Base-by-base conservation (phyloP, 2,797 vertebrate genomes). In the Brotula barbata region DNA sequence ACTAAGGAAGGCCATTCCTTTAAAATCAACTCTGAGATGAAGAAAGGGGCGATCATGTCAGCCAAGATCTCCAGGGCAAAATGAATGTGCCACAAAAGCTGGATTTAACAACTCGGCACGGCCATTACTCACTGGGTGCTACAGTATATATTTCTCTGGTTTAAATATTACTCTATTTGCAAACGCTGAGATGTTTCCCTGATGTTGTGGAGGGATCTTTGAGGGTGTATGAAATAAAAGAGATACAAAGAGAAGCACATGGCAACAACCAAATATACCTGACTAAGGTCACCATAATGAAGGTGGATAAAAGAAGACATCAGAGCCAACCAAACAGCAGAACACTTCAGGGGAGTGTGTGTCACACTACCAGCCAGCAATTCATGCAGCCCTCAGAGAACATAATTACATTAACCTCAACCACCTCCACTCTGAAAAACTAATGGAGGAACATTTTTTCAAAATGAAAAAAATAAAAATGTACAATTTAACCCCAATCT, bases 321-420 rank as follows among this genome's bases (percentile, higher is more conserved):
- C 75, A 84, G 57, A 78, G 70, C 68, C 66, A 51, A 85, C 68
- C 68, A 64, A 51, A 85, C 68, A 72, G 33, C 73, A 71, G 69
- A 66, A 65, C 77, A 80, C 80, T 71, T 57, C 48, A 78, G 64
- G 73, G 66, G 75, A 77, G 58, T 51, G 68, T 65, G 74, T 84
- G 80, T 85, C 81, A 85, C 73, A 69, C 59, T 53, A 75, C 77
- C 71, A 73, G 71, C 69, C 77, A 78, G 72, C 78, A 87, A 86
- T 84, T 81, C 80, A 81, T 77, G 73, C 68, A 65, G 67, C 73
- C 78, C 83, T 78, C 78, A 78, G 85, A 78, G 75, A 80, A 64
- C 49, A 54, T 85, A 88, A 89, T 88, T 84, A 82, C 84, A 87
- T 84, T 80, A 83, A 87, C 83, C 81, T 82, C 79, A 67, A 57